phyloP scores from a whole-genome alignment of 2,113 vertebrate species.

The Suncus etruscus region DNA sequence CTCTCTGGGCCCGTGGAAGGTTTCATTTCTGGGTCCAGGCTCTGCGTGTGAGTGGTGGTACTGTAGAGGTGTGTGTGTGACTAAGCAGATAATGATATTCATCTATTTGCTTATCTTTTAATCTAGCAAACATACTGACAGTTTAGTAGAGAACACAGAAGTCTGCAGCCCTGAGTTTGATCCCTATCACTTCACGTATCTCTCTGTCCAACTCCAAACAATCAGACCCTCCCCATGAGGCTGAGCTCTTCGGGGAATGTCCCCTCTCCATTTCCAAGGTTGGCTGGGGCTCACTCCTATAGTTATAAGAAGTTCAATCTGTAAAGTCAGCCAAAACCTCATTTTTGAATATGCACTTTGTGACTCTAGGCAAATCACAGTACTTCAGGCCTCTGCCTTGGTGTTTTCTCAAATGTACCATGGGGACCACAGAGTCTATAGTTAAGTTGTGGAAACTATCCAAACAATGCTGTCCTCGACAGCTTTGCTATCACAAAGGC shows the following conservation, averaged over 20 bases:
- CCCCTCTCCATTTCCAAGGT: no score
- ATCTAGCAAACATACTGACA: not conserved
- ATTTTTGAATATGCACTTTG: not conserved
- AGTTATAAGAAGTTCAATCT: no score
- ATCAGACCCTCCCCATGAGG: no score
- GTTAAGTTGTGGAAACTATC: not conserved
- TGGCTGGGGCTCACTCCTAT: no score
- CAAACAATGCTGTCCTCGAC: not conserved
- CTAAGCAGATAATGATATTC: not conserved
- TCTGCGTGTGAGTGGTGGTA: not conserved
- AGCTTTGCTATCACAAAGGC: not conserved
- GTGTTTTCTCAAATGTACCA: not conserved
- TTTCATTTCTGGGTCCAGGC: not conserved
- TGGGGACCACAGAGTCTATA: not conserved
- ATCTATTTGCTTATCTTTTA: not conserved
- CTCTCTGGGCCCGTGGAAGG: conserved; percentile 75
- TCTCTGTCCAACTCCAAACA: no score
- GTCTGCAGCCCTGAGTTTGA: no score
- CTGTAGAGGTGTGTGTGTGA: not conserved
- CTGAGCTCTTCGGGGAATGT: no score
- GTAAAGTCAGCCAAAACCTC: no score
- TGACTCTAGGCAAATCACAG: not conserved
- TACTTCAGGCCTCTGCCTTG: not conserved
- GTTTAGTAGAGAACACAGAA: not conserved
- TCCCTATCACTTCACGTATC: no score